Evolutionary conservation across 2,888 invertebrate genomes (phyloP).

Genomic region (Petrolisthes cinctipes): DNA sequence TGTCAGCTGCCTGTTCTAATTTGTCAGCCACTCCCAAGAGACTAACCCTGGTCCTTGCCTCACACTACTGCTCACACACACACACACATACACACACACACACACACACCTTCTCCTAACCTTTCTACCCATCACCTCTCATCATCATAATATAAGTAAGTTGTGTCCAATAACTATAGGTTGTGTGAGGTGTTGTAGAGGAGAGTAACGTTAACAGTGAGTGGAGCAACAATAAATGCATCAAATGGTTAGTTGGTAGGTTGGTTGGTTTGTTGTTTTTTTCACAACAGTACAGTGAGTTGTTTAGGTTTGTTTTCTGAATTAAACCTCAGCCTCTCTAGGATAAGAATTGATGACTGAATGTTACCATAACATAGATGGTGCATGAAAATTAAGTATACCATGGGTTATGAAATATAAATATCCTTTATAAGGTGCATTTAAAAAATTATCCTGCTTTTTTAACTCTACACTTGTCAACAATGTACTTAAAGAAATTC

Average conservation of each 20-base stretch:
- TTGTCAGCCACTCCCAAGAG: background rate
- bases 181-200: too few species aligned
- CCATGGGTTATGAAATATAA: slow-evolving; percentile 12
- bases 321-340: background rate
- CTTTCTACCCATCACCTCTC: too few species aligned
- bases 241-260: too few species aligned
- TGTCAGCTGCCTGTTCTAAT: too few species aligned
- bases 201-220: too few species aligned
- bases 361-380: background rate
- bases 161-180: too few species aligned
- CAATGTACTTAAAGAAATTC: slow-evolving; percentile 1
- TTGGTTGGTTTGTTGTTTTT: too few species aligned
- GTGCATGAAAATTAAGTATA: slow-evolving; percentile 15
- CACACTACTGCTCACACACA: background rate
- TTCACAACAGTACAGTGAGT: too few species aligned
- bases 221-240: too few species aligned
- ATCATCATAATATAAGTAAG: too few species aligned
- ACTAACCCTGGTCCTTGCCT: background rate
- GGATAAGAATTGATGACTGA: background rate
- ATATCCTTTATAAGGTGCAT: slow-evolving; percentile 7
- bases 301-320: too few species aligned
- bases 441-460: slow-evolving; percentile 1
- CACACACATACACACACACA: background rate
- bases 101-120: too few species aligned
- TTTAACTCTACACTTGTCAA: slow-evolving; percentile 3